Evolutionary conservation across 2,888 invertebrate genomes (phyloP).

Genomic region (Petrolisthes manimaculis): DNA sequence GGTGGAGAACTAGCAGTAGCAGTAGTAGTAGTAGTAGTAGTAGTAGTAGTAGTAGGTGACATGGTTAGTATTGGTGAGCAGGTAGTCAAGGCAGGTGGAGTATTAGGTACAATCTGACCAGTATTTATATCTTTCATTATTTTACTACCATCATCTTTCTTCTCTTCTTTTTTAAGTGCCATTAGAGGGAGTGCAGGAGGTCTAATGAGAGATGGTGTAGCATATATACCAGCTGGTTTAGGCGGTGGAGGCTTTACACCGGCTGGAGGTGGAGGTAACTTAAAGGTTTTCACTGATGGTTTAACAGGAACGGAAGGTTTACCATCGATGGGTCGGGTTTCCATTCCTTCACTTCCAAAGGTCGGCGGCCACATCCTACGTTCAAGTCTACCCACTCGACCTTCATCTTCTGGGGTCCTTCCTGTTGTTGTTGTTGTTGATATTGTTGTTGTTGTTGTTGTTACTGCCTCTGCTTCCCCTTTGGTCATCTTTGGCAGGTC

Average conservation of each 20-base stretch:
- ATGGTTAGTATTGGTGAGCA: no score
- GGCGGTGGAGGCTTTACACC: constrained; percentile 69
- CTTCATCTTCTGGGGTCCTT: constrained; percentile 58
- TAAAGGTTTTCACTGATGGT: constrained; percentile 60
- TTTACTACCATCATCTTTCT: constrained; percentile 49
- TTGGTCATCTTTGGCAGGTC: constrained; percentile 46
- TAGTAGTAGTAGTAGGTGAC: no score
- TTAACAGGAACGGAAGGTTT: constrained; percentile 66
- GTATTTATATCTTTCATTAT: constrained; percentile 19
- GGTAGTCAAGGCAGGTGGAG: background rate
- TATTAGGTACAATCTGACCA: constrained; percentile 3
- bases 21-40: no score
- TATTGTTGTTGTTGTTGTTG: constrained; percentile 31
- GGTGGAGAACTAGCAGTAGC: background rate
- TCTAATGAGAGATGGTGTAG: constrained; percentile 67
- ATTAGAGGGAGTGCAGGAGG: constrained; percentile 57
- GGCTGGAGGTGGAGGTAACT: constrained; percentile 65
- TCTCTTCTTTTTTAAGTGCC: constrained; percentile 56
- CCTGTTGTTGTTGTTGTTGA: background rate
- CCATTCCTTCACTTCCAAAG: constrained; percentile 68
- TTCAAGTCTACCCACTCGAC: constrained; percentile 67
- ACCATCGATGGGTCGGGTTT: constrained; percentile 55
- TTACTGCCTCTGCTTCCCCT: constrained; percentile 25
- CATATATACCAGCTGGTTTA: constrained; percentile 69
- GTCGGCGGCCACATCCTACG: constrained; percentile 73